Base-by-base conservation (phyloP, 2,888 invertebrate species). In the Drosophila buzzatii region DNA sequence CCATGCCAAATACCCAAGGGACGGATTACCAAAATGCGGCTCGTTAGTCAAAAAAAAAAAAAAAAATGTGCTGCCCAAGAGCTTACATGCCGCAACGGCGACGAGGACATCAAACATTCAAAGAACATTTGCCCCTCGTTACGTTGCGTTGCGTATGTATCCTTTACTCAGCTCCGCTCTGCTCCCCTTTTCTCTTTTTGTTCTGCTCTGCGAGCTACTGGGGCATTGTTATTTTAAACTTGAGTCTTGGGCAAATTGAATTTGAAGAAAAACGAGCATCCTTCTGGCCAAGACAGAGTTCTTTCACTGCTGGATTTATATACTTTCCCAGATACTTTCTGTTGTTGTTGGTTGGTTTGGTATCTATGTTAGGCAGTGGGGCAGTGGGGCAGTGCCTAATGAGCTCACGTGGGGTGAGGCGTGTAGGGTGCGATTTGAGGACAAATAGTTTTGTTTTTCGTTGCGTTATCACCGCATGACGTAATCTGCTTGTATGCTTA, bases 391-490 rank as follows among this genome's bases (percentile, higher is more conserved):
- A 35, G 20, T 72, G 55, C 56, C 58, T 70, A 62, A 80, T 81
- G 76, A 89, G 84, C 76, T 74, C 72, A 63, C 83, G 64, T 2
- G 1, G 37, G 0, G 37, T 14, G 16, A 9, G 33, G 2, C 0
- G 33, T 8, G 45, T 14, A 2, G 23, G 14, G 31, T 31, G 27
- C n/a, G 27, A 31, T 23, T 41, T 33, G 63, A 68, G 63, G 71
- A 73, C 86, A 85, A 90, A 85, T 86, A 86, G 85, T 86, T 90
- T 89, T 90, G 84, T 89, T 90, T 82, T 83, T 84, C 72, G 60
- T 65, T 60, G 62, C 64, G 27, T 74, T 74, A 74, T 73, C 73
- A 76, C 62, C 70, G 66, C 74, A 86, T 86, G 90, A 86, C 81
- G 89, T 80, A 88, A 90, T 81, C 83, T 66, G 63, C 74, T 84